phyloP scores from a whole-genome alignment of 2,888 invertebrate species.

The Tetragonisca angustula region DNA sequence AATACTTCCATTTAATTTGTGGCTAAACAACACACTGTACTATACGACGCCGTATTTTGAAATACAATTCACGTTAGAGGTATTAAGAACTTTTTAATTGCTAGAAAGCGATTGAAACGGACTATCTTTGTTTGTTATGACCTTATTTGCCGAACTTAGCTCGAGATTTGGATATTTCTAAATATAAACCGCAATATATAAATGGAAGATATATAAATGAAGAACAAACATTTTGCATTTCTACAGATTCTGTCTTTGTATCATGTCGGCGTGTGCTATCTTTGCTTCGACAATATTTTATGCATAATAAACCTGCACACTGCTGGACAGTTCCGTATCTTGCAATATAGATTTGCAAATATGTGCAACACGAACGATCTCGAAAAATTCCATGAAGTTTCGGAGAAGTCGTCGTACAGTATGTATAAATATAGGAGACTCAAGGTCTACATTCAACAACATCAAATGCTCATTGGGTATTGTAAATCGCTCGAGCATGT shows the following conservation, averaged over 20 bases:
- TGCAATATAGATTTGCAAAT: conserved; percentile 28
- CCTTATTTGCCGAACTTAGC: neutral
- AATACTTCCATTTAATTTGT: conserved; percentile 69
- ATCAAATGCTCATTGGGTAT: conserved; percentile 57
- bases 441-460: conserved; percentile 5
- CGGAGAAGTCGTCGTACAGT: no score
- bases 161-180: neutral
- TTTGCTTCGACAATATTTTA: conserved; percentile 36
- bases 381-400: neutral
- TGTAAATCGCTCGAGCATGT: conserved; percentile 57
- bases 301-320: conserved; percentile 29
- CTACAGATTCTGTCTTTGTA: neutral
- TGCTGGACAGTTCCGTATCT: conserved; percentile 29
- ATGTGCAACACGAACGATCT: neutral
- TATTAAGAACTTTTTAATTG: neutral
- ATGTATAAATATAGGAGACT: neutral
- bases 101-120: neutral
- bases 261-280: conserved; percentile 18
- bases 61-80: neutral
- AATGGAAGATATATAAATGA: neutral
- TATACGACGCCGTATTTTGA: conserved; percentile 25
- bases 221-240: neutral
- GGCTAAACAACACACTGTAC: conserved; percentile 47
- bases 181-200: neutral
- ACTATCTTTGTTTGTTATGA: neutral